Evolutionary conservation across 2,888 invertebrate genomes (phyloP).

Genomic region (Ormyrus labotus): DNA sequence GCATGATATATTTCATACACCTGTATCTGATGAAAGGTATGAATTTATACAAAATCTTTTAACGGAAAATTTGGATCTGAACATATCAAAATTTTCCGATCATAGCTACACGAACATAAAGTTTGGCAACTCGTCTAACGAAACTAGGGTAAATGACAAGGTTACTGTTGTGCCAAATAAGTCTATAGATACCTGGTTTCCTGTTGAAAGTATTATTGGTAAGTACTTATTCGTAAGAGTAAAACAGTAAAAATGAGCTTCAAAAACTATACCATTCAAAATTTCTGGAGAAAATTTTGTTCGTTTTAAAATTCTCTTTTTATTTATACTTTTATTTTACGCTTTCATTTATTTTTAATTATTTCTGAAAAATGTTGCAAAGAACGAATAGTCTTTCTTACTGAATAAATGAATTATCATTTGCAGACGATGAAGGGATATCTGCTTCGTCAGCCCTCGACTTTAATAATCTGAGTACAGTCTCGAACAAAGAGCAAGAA

Average conservation of each 20-base stretch:
- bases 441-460: constrained; percentile 24
- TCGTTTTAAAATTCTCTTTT: background rate
- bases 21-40: constrained; percentile 55
- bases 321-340: background rate
- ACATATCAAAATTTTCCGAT: constrained; percentile 56
- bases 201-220: constrained; percentile 64
- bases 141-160: constrained; percentile 47
- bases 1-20: constrained; percentile 59
- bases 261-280: background rate
- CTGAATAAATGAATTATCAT: no score
- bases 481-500: constrained; percentile 41
- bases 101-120: constrained; percentile 57
- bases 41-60: constrained; percentile 56
- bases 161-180: constrained; percentile 56
- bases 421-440: constrained; percentile 45
- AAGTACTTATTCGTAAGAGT: constrained; percentile 32
- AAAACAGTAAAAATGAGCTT: background rate
- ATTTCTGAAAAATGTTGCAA: background rate
- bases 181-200: constrained; percentile 58
- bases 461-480: constrained; percentile 31
- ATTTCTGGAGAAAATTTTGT: background rate
- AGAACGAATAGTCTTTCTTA: background rate
- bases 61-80: constrained; percentile 48
- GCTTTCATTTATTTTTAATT: background rate
- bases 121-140: constrained; percentile 38